Evolutionary conservation across 2,797 vertebrate species (phyloP).

Genomic region (Spinus pinus): DNA sequence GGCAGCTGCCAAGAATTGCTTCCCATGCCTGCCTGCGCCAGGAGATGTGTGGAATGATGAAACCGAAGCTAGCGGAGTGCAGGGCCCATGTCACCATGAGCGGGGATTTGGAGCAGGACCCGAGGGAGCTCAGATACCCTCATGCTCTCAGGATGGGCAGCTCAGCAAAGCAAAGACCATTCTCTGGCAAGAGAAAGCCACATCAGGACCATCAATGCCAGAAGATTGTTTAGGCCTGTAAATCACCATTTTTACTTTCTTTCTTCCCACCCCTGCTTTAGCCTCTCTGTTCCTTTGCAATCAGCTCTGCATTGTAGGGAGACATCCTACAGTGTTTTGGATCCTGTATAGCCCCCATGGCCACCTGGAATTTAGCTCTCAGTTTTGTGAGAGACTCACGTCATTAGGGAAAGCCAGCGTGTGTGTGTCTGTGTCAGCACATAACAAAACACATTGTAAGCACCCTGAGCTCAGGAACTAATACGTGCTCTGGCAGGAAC

Average conservation of each 20-base stretch:
- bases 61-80: not conserved
- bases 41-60: conserved; percentile 24
- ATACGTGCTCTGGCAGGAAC: conserved; percentile 55
- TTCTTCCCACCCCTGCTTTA: not conserved
- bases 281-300: not conserved
- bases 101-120: not conserved
- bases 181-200: not conserved
- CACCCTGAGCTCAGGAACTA: conserved; percentile 53
- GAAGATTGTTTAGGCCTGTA: not conserved
- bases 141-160: not conserved
- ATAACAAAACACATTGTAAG: conserved; percentile 49
- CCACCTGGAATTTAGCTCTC: not conserved
- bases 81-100: not conserved
- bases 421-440: conserved; percentile 53
- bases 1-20: conserved; percentile 19
- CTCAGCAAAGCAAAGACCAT: not conserved
- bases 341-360: not conserved
- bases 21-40: not conserved
- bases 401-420: not conserved
- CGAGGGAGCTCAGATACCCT: not conserved
- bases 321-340: not conserved
- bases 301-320: not conserved
- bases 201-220: not conserved
- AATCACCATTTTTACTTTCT: not conserved
- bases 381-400: not conserved